These are phyloP conservation scores for Acromyrmex charruanus DNA, from an alignment of 1,140 invertebrate genomes.

Conservation along the genomic window DNA sequence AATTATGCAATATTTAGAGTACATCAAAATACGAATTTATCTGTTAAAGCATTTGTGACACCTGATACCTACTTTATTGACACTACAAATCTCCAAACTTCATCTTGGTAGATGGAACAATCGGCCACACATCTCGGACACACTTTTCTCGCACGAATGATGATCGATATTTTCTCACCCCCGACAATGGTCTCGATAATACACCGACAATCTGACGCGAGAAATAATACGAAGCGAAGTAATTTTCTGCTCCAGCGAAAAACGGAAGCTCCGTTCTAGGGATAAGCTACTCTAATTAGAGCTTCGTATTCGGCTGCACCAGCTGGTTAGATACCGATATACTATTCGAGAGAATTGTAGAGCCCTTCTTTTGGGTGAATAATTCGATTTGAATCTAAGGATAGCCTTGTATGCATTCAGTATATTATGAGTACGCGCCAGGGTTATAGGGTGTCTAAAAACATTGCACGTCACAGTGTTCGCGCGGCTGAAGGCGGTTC, in stretches of 20 bases:
- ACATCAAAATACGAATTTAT: background rate
- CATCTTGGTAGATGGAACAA: slow-evolving; percentile 57
- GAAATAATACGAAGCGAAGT: slow-evolving; percentile 50
- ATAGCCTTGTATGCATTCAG: slow-evolving; percentile 20
- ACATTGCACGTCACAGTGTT: slow-evolving; percentile 36
- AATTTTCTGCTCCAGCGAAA: slow-evolving; percentile 52
- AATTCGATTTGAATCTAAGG: slow-evolving; percentile 65
- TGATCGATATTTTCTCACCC: slow-evolving; percentile 60
- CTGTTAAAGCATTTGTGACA: background rate
- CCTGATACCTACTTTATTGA: slow-evolving; percentile 73
- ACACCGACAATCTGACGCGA: slow-evolving; percentile 15
- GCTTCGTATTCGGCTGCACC: background rate
- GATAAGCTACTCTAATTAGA: slow-evolving; percentile 63
- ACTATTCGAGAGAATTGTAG: slow-evolving; percentile 72
- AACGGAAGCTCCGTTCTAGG: background rate
- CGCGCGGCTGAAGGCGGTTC: slow-evolving; percentile 47
- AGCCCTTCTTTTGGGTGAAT: slow-evolving; percentile 67
- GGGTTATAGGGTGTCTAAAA: slow-evolving; percentile 59
- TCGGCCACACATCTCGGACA: slow-evolving; percentile 39
- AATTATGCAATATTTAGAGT: background rate
- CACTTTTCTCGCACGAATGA: slow-evolving; percentile 64
- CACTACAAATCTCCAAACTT: slow-evolving; percentile 69
- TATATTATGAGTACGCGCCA: slow-evolving; percentile 47
- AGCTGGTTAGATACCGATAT: slow-evolving; percentile 36
- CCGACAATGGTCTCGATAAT: slow-evolving; percentile 8